A percentile compares a stretch with the other conserved stretches of the same genome.
phyloP scores from a whole-genome alignment of 2,888 invertebrate genomes.

The Hirudinaria manillensis region DNA sequence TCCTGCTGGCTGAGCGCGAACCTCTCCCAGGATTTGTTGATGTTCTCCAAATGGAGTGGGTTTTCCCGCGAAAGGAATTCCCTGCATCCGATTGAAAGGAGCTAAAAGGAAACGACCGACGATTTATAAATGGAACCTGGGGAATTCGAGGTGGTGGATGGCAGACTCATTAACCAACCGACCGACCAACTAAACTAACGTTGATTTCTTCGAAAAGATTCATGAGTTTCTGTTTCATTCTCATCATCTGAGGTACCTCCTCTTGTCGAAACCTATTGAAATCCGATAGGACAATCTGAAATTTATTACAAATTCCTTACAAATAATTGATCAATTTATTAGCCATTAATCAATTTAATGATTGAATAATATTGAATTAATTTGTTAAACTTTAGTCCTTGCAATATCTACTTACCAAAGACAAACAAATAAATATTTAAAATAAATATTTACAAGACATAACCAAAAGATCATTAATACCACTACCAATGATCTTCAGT shows the following conservation, averaged over 20 bases:
- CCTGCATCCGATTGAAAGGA: constrained; percentile 31
- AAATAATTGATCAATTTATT: neutral
- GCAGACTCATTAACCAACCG: too few species aligned
- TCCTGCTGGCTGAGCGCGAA: constrained; percentile 83
- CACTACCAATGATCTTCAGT: too few species aligned
- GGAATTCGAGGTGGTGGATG: neutral
- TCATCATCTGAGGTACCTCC: constrained; percentile 81
- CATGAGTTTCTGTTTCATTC: constrained; percentile 80
- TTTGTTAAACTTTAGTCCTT: too few species aligned
- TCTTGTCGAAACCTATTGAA: constrained; percentile 86
- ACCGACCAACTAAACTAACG: constrained; percentile 40
- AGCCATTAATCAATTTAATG: neutral
- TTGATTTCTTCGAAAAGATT: constrained; percentile 67
- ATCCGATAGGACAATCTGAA: constrained; percentile 69
- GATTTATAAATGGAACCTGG: neutral
- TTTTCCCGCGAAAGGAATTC: constrained; percentile 45
- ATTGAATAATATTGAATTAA: too few species aligned
- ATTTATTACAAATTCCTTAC: neutral
- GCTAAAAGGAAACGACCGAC: constrained; percentile 12
- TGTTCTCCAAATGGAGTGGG: constrained; percentile 50
- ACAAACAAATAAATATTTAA: too few species aligned
- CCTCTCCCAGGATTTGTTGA: constrained; percentile 58
- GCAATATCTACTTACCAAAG: too few species aligned
- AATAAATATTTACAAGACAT: too few species aligned
- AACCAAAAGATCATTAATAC: too few species aligned